Evolutionary conservation across 1,140 invertebrate genomes (phyloP), one percentile per base, ranked within the genome.

Genomic region (Cyclargus thomasi): DNA sequence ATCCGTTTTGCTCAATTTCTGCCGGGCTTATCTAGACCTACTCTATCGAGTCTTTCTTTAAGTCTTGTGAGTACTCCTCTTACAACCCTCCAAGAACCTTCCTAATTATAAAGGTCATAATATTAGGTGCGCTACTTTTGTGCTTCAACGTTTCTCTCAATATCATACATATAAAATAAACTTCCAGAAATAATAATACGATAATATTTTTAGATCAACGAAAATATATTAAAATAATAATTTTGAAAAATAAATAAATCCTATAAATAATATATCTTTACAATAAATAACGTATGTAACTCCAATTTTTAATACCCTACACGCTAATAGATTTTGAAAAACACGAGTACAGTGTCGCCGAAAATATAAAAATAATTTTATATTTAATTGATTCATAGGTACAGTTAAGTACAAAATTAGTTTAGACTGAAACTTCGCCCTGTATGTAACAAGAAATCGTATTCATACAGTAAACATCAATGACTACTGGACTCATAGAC

Each of bases 41-140:
- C 55, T 59, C 20, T 21, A 21, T 59, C 55, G 55, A 59, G 55
- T 59, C 55, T 59, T 59, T 59, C 55, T 59, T 20, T 59, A 59
- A 59, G 55, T 59, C 55, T 59, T 59, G 55, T 59, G 55, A 59
- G 55, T 59, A 59, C 39, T 47, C 39, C 39, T 11, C 39, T 16
- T 47, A 4, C 39, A 1, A 16, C 4, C 6, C 10, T 59, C 55
- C 55, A 59, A 18, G 55, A 20, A 59, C 55, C 55, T 14, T 59
- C 55, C 20, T 55, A 11, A 59, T 59, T 59, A 20, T 11, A 59
- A 47, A 59, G 55, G 55, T 59, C 17, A 59, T 8, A 59, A 59
- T 21, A 59, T 59, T 4, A 20, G 18, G 55, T 59, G 55, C 18
- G 55, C 55, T 59, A 20, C 17, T n/a, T 59, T 59, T 59, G 55